Evolutionary conservation across 2,888 invertebrate genomes (phyloP), one percentile per base, ranked within the genome.

Genomic region (Mythimna albipuncta): DNA sequence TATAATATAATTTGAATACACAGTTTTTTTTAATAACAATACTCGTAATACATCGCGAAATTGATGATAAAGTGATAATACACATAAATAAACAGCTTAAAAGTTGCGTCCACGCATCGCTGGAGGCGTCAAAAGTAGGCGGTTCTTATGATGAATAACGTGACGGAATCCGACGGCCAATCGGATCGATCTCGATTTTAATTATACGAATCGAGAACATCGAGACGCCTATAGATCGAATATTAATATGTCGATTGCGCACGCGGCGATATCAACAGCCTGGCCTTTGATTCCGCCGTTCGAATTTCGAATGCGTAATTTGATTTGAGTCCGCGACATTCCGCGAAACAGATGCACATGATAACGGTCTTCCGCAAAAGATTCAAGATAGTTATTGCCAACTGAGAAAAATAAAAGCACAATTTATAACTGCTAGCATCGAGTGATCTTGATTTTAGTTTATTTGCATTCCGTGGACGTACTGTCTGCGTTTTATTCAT

Each of bases 101-200:
- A 89, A 91, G 92, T 91, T 94, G 94, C 95, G 94, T 94, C 93
- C 91, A 92, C 94, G 94, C 94, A 94, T 86, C 90, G 94, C 95
- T 94, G 94, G 93, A 95, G 95, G 95, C 95, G 95, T 95, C 94
- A 94, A 95, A 95, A 95, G 95, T 93, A 93, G 95, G 95, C 95
- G 95, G 93, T 88, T 90, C 93, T 91, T 91, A 90, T 93, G 94
- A 95, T 94, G 93, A 92, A 92, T 92, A 93, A 94, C 95, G 95
- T 95, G 94, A 95, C 94, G 94, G 94, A 94, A 94, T 94, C 94
- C 93, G 91, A 89, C 92, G 88, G 89, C 94, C 95, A 95, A 95
- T 95, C 95, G 91, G 87, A 94, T 93, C 92, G 92, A 95, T 95
- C 94, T 94, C 94, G 91, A 94, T 95, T 95, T 95, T 95, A 95